Conservation (phyloP, 2,888 invertebrate species). For the Cyclophora albipunctata region DNA sequence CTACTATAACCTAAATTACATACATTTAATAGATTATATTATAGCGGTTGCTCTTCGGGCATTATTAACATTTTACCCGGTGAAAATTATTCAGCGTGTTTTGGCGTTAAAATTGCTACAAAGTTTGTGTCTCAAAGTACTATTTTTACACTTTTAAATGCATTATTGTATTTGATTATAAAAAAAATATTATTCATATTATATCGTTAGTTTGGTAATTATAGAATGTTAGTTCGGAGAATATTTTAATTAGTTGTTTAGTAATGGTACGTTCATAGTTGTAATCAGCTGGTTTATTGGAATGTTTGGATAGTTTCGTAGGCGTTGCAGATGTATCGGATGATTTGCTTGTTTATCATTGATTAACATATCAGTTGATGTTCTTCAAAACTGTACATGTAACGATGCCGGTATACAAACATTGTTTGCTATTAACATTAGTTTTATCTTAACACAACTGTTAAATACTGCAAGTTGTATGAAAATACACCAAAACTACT, state of each 20-base stretch:
- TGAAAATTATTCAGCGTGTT: conserved; percentile 4
- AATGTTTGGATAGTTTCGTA: conserved; percentile 34
- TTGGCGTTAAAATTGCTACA: conserved; percentile 46
- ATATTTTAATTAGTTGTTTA: conserved; percentile 70
- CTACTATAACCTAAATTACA: conserved; percentile 27
- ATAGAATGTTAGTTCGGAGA: conserved; percentile 60
- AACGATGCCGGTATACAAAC: neutral
- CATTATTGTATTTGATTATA: conserved; percentile 42
- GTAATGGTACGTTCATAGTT: conserved; percentile 62
- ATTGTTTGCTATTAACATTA: too few relatives aligned
- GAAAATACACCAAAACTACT: too few relatives aligned
- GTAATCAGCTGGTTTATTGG: conserved; percentile 50
- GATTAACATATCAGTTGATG: conserved; percentile 38
- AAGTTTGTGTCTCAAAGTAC: conserved; percentile 55
- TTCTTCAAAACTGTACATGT: too few relatives aligned
- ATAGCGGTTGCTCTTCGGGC: conserved; percentile 40
- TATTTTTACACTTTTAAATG: conserved; percentile 66
- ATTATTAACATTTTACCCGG: conserved; percentile 43
- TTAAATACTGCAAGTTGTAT: too few relatives aligned
- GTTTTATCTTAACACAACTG: neutral
- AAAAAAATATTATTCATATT: conserved; percentile 49
- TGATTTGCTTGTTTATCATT: conserved; percentile 41
- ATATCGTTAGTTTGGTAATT: conserved; percentile 65
- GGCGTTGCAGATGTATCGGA: conserved; percentile 31
- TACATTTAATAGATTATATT: conserved; percentile 8